Base-by-base conservation (phyloP, 1,140 invertebrate genomes). In the Babylonia areolata region DNA sequence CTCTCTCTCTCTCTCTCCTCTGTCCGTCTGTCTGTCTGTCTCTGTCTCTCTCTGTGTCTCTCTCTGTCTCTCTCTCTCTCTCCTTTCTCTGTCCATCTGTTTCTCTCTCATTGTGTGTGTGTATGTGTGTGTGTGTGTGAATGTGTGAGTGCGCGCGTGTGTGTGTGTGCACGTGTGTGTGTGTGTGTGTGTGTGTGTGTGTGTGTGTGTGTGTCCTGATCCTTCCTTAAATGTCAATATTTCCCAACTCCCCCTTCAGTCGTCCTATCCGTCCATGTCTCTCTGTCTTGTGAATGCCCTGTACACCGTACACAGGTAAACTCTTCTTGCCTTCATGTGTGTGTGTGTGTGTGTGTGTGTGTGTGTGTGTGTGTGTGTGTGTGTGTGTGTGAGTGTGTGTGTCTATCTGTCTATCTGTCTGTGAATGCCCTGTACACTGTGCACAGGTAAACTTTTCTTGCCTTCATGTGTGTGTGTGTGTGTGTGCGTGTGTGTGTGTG, bases 321-420 rank as follows among this genome's bases (percentile, higher is more conserved):
- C n/a, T n/a, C n/a, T n/a, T n/a, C n/a, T n/a, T n/a, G 31, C 15
- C 23, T 78, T 35, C 28, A 64, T 12, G 58, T 64, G 58, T 64
- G 35, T 78, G 31, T 40, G 23, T 78, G 75, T 35, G 40, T 39
- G 75, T 78, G 35, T 77, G 35, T 39, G 35, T 39, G 40, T 39
- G 75, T 77, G 35, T 17, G 75, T 39, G 75, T 37, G 35, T 77
- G 75, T 35, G 75, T 77, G 75, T 77, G 75, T 77, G 75, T 77
- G 75, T 77, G 58, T 64, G 58, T 64, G 20, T 23, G 58, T 64
- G 58, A 3, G 71, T 75, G 71, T 75, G 71, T 75, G 71, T 3
- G 71, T 3, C 0, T 33, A 15, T 75, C 15, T 75, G 71, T n/a
- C n/a, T n/a, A n/a, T n/a, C n/a, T n/a, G n/a, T n/a, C n/a, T n/a